These are phyloP conservation scores for Arothron firmamentum DNA, from an alignment of 2,113 vertebrate genomes.

Conservation along the genomic window DNA sequence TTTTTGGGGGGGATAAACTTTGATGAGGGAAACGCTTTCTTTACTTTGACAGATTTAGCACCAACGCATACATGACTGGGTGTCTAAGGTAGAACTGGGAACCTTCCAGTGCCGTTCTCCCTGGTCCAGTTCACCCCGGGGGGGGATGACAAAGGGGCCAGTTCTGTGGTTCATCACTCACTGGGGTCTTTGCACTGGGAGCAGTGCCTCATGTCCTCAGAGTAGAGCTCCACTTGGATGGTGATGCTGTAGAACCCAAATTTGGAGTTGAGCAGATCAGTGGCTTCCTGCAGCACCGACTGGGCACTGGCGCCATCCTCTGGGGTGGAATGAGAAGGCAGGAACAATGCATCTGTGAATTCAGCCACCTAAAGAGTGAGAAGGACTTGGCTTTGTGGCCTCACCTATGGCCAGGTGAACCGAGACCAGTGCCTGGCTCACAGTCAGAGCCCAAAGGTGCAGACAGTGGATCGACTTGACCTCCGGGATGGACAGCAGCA, in stretches of 20 bases:
- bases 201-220: conserved; percentile 82
- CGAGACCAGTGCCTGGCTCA: conserved; percentile 78
- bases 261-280: conserved; percentile 78
- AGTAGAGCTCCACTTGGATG: conserved; percentile 88
- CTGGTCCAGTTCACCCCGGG: conserved; percentile 7
- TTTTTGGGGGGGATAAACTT: background rate
- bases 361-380: background rate
- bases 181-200: conserved; percentile 79
- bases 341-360: background rate
- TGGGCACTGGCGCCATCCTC: conserved; percentile 78
- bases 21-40: no score
- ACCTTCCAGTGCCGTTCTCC: conserved; percentile 3
- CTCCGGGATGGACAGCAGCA: conserved; percentile 80
- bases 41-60: background rate
- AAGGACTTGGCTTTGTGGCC: background rate
- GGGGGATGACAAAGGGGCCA: no score
- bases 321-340: conserved; percentile 39
- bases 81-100: background rate
- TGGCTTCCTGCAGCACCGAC: conserved; percentile 82
- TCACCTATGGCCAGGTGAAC: conserved; percentile 82
- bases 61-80: conserved; percentile 29
- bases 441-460: conserved; percentile 90
- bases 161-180: conserved; percentile 62
- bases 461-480: conserved; percentile 84
- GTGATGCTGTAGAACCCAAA: conserved; percentile 88